phyloP scores from a whole-genome alignment of 2,797 vertebrate genomes.

The Sciurus vulgaris region DNA sequence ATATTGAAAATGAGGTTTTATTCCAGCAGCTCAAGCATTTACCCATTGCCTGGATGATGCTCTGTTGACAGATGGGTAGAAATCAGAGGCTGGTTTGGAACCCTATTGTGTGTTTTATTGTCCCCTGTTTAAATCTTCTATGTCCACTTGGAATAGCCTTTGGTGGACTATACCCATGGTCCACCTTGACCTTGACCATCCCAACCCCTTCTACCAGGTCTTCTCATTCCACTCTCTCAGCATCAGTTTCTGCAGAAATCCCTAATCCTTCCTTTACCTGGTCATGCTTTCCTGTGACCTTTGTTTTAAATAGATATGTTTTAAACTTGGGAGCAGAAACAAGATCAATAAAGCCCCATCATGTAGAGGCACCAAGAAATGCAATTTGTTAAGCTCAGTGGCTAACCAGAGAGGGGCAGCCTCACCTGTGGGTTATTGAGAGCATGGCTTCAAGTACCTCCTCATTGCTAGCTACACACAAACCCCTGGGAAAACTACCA shows the following conservation, averaged over 20 bases:
- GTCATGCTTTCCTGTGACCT: not conserved
- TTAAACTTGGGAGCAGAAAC: not conserved
- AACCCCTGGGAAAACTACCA: not conserved
- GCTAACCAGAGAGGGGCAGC: not conserved
- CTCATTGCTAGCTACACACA: not conserved
- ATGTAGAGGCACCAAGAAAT: not conserved
- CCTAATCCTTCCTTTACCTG: not conserved
- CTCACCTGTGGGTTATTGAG: not conserved
- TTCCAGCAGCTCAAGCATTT: not conserved
- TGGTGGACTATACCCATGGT: not conserved
- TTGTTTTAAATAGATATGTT: not conserved
- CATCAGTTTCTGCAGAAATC: not conserved
- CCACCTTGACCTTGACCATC: not conserved
- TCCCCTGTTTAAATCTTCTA: not conserved
- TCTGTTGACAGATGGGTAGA: not conserved
- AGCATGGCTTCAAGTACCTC: not conserved
- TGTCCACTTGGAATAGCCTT: not conserved
- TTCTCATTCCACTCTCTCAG: not conserved
- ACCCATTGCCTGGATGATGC: fast-evolving
- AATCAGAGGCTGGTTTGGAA: not conserved
- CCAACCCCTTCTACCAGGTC: not conserved
- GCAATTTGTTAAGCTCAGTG: not conserved
- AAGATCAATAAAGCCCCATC: not conserved
- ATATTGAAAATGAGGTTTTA: not conserved
- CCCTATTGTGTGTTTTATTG: no score